Percentiles rank a stretch among this genome's conserved stretches.
Conservation (phyloP, 2,888 invertebrate species). For the Junonia oenone region DNA sequence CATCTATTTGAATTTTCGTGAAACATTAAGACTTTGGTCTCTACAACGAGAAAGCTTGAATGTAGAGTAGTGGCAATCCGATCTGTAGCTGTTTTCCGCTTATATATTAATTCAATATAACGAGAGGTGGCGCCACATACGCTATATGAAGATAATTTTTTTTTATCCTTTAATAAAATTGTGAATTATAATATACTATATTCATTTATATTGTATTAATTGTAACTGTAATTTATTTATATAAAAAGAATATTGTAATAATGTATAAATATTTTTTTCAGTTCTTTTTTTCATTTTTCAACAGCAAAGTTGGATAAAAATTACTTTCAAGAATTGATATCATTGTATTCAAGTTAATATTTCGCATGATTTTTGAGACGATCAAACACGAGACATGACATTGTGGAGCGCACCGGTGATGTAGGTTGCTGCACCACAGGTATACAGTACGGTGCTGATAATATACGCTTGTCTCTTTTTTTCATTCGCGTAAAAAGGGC, state of each 20-base stretch:
- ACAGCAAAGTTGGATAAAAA: neutral
- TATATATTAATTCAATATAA: neutral
- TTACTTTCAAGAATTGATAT: neutral
- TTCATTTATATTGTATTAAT: neutral
- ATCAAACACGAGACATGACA: constrained; percentile 62
- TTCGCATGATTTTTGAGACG: constrained; percentile 57
- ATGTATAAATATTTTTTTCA: no score
- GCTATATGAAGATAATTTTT: neutral
- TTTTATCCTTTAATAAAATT: neutral
- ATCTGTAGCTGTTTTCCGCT: neutral
- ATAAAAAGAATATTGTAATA: neutral
- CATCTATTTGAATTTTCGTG: neutral
- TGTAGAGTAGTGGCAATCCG: neutral
- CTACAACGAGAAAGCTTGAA: neutral
- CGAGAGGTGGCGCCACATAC: constrained; percentile 13
- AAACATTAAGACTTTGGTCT: neutral
- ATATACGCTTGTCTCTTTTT: constrained; percentile 44
- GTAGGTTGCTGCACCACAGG: constrained; percentile 75
- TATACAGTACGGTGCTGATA: constrained; percentile 41
- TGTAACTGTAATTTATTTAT: neutral
- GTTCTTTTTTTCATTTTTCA: no score
- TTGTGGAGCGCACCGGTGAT: constrained; percentile 67
- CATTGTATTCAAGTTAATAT: constrained; percentile 33
- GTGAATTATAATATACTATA: neutral
- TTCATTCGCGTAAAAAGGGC: constrained; percentile 5